Evolutionary conservation across 2,797 vertebrate genomes (phyloP).

Genomic region (Numenius phaeopus): DNA sequence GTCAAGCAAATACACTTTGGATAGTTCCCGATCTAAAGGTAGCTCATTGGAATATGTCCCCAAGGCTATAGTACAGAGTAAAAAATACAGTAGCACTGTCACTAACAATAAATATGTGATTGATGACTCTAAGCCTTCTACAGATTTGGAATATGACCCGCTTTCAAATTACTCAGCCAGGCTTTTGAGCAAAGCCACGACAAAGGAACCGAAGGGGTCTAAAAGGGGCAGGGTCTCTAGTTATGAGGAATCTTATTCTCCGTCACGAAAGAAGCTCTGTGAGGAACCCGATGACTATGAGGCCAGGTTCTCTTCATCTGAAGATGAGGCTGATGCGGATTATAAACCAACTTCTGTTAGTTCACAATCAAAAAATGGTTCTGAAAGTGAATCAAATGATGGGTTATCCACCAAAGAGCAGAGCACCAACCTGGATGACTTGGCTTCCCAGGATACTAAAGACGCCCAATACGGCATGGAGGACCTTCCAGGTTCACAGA

Average conservation of each 20-base stretch:
- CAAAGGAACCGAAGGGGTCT: slow-evolving; percentile 64
- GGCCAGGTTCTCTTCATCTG: slow-evolving; percentile 89
- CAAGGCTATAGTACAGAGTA: slow-evolving; percentile 80
- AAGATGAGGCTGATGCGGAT: slow-evolving; percentile 84
- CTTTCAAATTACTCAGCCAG: slow-evolving; percentile 94
- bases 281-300: slow-evolving; percentile 37
- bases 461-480: slow-evolving; percentile 64
- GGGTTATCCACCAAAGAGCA: slow-evolving; percentile 46
- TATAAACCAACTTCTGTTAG: slow-evolving; percentile 74
- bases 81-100: slow-evolving; percentile 77
- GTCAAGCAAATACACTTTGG: slow-evolving; percentile 91
- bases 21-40: slow-evolving; percentile 75
- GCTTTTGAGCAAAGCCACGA: slow-evolving; percentile 79
- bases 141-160: slow-evolving; percentile 96
- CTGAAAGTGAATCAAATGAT: slow-evolving; percentile 37
- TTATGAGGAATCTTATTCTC: slow-evolving; percentile 80
- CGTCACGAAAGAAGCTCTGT: slow-evolving; percentile 80
- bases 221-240: slow-evolving; percentile 71
- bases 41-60: slow-evolving; percentile 92
- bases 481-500: slow-evolving; percentile 59
- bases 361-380: slow-evolving; percentile 65
- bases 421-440: slow-evolving; percentile 5
- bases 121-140: slow-evolving; percentile 90
- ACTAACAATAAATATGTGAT: slow-evolving; percentile 90
- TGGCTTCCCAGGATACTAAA: slow-evolving; percentile 56